These are phyloP conservation scores for Elachura formosa DNA, from an alignment of 2,113 vertebrate genomes.

Conservation along the genomic window DNA sequence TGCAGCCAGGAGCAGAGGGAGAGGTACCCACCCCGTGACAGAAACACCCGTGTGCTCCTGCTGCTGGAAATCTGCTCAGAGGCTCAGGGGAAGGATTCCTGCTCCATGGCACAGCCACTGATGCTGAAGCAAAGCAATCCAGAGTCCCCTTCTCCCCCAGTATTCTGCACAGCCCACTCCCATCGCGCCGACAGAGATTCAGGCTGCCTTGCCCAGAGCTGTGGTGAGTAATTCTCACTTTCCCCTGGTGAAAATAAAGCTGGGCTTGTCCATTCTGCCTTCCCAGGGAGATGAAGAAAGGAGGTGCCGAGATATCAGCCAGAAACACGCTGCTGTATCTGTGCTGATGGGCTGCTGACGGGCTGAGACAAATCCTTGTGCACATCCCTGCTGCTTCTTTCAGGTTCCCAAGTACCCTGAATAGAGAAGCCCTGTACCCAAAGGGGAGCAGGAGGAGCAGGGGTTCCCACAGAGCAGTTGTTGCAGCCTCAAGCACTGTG, in stretches of 20 bases:
- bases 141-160: neutral
- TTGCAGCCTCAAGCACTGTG: neutral
- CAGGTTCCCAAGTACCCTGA: neutral
- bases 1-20: neutral
- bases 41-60: neutral
- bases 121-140: neutral
- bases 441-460: neutral
- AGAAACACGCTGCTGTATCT: neutral
- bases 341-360: neutral
- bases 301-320: neutral
- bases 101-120: rapidly evolving
- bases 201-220: neutral
- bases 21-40: rapidly evolving
- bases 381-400: neutral
- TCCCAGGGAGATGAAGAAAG: neutral
- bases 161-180: neutral
- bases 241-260: constrained; percentile 11
- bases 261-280: neutral
- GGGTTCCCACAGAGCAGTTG: neutral
- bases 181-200: neutral
- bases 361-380: neutral
- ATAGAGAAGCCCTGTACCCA: neutral
- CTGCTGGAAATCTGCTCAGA: neutral
- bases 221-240: constrained; percentile 18
- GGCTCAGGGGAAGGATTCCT: neutral